Conservation (phyloP, 2,113 vertebrate species). For the Phalacrocorax pelagicus region DNA sequence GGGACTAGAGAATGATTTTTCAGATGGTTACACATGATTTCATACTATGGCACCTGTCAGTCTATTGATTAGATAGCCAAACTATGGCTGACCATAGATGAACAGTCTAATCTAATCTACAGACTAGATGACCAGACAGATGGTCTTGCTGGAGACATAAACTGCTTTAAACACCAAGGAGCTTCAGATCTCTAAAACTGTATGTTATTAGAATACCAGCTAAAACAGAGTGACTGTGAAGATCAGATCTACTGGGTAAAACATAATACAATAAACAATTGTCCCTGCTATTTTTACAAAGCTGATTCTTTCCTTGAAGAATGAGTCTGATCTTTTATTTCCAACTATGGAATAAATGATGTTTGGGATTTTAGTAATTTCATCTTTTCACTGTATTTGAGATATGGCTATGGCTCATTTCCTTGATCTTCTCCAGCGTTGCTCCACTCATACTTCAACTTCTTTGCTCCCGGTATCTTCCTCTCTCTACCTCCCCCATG, state of each 20-base stretch:
- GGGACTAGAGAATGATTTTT: background rate
- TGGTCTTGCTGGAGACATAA: background rate
- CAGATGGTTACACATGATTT: background rate
- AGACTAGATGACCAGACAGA: background rate
- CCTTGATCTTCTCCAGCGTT: background rate
- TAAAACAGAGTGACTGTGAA: background rate
- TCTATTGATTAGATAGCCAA: background rate
- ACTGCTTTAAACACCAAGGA: background rate
- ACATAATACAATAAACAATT: background rate
- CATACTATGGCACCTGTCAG: background rate
- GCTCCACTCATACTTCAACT: background rate
- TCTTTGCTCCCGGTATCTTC: background rate
- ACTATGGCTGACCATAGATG: no score
- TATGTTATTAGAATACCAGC: background rate
- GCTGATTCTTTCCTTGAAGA: background rate
- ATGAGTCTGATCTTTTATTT: background rate
- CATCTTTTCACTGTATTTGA: background rate
- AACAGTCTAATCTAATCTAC: no score
- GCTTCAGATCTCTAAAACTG: background rate
- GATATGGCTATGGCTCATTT: background rate
- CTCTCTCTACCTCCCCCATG: background rate
- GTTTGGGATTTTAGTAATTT: background rate
- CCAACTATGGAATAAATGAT: background rate
- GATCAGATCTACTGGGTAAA: background rate
- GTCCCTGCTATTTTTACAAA: background rate